These are phyloP conservation scores for Lamellibrachia columna DNA, from an alignment of 2,888 invertebrate species.

Conservation along the genomic window DNA sequence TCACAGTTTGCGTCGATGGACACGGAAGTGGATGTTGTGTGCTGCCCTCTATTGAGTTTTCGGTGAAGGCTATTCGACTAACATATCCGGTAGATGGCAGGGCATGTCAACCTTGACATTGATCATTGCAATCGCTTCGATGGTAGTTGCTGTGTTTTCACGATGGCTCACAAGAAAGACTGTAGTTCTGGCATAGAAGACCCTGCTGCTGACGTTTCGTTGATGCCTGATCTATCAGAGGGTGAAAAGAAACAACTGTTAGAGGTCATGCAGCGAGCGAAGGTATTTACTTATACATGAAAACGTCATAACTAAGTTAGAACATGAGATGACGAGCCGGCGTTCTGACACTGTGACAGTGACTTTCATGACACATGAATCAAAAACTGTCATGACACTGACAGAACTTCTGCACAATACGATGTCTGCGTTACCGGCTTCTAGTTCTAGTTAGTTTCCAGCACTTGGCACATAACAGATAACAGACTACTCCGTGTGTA, in stretches of 20 bases:
- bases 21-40: neutral
- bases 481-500: no score
- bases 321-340: neutral
- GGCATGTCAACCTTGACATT: neutral
- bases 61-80: neutral
- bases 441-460: no score
- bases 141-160: neutral
- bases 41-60: neutral
- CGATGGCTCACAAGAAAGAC: conserved; percentile 7
- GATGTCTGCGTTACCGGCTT: no score
- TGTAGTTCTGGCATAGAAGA: neutral
- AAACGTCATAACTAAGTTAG: neutral
- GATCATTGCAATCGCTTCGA: neutral
- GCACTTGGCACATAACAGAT: no score
- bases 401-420: neutral
- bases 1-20: neutral
- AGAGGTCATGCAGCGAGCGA: conserved; percentile 57
- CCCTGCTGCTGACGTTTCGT: conserved; percentile 48
- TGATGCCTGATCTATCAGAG: conserved; percentile 56
- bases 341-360: neutral
- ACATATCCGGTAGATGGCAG: neutral
- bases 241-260: conserved; percentile 56
- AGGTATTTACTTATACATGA: conserved; percentile 44
- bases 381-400: neutral
- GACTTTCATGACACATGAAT: neutral